Evolutionary conservation across 2,113 vertebrate species (phyloP).

Genomic region (Podocnemis expansa): DNA sequence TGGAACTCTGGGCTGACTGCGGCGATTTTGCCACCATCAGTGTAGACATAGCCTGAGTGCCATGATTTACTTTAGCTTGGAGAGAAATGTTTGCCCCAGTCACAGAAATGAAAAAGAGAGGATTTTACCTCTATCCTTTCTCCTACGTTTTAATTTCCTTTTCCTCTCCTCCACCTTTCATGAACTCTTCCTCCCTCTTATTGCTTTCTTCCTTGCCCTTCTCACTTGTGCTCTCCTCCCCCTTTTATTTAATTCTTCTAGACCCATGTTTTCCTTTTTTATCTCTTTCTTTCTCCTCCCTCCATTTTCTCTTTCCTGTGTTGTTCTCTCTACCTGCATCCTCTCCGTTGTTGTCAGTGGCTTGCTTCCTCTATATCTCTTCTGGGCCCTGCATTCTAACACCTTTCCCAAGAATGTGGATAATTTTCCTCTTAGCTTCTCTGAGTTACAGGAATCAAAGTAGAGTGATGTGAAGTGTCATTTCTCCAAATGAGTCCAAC

Average conservation of each 20-base stretch:
- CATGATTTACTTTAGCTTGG: conserved; percentile 48
- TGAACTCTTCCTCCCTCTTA: background rate
- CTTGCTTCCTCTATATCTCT: background rate
- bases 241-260: background rate
- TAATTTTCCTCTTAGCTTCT: background rate
- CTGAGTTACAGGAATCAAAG: background rate
- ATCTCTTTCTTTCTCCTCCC: background rate
- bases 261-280: background rate
- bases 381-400: background rate
- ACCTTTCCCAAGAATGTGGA: background rate
- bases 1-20: too few species aligned
- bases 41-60: too few species aligned
- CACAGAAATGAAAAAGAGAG: background rate
- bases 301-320: background rate
- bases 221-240: background rate
- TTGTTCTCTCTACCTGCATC: background rate
- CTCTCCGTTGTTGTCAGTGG: background rate
- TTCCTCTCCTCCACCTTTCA: background rate
- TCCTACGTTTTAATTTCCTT: background rate
- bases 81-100: conserved; percentile 4
- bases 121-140: conserved; percentile 6
- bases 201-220: background rate
- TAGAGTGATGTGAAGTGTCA: conserved; percentile 7
- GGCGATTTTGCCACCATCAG: too few species aligned
- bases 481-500: background rate